Evolutionary conservation across 2,888 invertebrate species (phyloP).

Genomic region (Nomada goodeniana): DNA sequence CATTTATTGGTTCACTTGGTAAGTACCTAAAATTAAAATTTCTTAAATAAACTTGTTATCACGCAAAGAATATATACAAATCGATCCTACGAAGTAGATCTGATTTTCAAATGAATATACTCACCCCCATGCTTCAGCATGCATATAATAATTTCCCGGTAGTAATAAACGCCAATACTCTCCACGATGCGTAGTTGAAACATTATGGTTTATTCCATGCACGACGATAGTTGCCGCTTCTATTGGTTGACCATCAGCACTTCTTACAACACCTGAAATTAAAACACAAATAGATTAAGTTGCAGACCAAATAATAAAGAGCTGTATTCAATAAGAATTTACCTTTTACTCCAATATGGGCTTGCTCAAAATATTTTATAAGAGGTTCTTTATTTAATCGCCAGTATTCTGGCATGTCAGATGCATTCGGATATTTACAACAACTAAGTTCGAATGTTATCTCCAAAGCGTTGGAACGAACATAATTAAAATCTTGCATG

Average conservation of each 20-base stretch:
- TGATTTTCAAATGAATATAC: conserved; percentile 53
- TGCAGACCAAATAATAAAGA: neutral
- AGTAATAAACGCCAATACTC: conserved; percentile 97
- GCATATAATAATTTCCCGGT: conserved; percentile 93
- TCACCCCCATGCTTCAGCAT: conserved; percentile 91
- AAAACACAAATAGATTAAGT: conserved; percentile 57
- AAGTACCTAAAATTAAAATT: conserved; percentile 85
- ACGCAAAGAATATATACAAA: neutral
- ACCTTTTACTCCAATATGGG: conserved; percentile 90
- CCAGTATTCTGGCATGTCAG: conserved; percentile 92
- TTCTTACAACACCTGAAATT: conserved; percentile 87
- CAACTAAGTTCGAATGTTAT: conserved; percentile 98
- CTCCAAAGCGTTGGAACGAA: conserved; percentile 97
- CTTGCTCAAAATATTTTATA: conserved; percentile 93
- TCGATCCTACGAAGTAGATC: neutral
- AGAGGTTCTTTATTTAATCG: conserved; percentile 93
- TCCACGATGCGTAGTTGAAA: conserved; percentile 92
- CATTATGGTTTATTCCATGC: conserved; percentile 91
- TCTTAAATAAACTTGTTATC: conserved; percentile 15
- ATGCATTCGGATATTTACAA: conserved; percentile 94
- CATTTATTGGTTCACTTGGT: conserved; percentile 83
- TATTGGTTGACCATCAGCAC: conserved; percentile 88
- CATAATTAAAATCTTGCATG: conserved; percentile 99
- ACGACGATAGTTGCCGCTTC: conserved; percentile 91
- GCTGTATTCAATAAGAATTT: conserved; percentile 21